Base-by-base conservation (phyloP, 1,140 invertebrate species). In the Caenorhabditis briggsae region DNA sequence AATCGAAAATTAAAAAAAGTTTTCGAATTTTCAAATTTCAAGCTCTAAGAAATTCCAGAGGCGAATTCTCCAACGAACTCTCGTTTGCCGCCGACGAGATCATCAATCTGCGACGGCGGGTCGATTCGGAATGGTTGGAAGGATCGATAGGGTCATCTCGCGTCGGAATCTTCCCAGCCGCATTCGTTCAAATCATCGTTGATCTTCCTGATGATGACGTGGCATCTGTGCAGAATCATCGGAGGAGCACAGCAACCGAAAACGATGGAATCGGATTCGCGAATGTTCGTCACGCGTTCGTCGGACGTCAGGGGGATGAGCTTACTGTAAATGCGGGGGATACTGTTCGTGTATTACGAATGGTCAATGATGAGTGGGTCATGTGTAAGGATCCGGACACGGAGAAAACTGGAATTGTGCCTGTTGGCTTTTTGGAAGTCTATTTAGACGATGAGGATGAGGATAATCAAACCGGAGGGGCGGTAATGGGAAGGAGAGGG, bases 221-320 rank as follows among this genome's bases (percentile, higher is more conserved):
- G 5, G 11, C 61, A 6, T 70, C 88, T 12, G 82, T 88, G 56
- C 46, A 84, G 43, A 84, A 74, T 33, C 41, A 65, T 56, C 20
- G 83, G 6, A 16, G 83, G 20, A 53, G 18, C 7, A 50, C 70
- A 8, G n/a, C 11, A 0, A 50, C 70, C 0, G 61, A 84, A 16
- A 41, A 84, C 20, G 86, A 87, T 48, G 82, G 82, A 33, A 83
- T 87, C 23, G 82, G 82, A 20, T 74, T 84, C 18, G 90, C 91
- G 5, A 84, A 86, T 16, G 91, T 91, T 50, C 74, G 91, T 2
- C 90, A 91, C 74, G 91, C 90, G 25, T 91, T 92, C 82, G 48
- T 59, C 46, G 89, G 88, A 16, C 84, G 91, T 41, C 92, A 88
- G 59, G 64, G 74, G 0, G 90, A 91, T 43, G 90, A 91, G 82